These are phyloP conservation scores for Malurus elegans DNA, from an alignment of 2,113 vertebrate genomes.

Conservation along the genomic window DNA sequence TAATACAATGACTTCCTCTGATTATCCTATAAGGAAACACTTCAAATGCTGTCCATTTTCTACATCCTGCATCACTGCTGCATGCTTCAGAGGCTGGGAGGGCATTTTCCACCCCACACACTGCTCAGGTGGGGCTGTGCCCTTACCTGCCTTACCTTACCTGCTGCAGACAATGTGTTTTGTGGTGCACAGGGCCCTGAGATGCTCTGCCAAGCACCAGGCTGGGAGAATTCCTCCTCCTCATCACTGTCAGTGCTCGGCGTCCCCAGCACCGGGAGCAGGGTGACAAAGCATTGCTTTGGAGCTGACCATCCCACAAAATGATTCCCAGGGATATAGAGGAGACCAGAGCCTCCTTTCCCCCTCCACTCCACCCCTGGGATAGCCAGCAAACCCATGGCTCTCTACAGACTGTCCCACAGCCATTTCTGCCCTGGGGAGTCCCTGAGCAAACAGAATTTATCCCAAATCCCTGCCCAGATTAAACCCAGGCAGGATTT, in stretches of 20 bases:
- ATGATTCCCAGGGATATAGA: neutral
- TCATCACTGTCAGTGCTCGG: neutral
- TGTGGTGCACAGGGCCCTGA: rapidly evolving
- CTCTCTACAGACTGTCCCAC: neutral
- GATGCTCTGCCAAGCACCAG: neutral
- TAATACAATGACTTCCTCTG: slow-evolving; percentile 67
- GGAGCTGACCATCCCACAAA: neutral
- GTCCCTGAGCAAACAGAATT: neutral
- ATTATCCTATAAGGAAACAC: slow-evolving; percentile 67
- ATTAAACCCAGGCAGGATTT: slow-evolving; percentile 14
- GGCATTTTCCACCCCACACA: neutral
- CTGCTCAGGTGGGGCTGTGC: neutral
- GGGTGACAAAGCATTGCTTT: neutral
- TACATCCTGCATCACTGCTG: slow-evolving; percentile 25
- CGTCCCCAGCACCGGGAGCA: neutral
- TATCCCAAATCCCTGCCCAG: slow-evolving; percentile 9
- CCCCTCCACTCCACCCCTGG: neutral
- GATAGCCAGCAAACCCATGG: neutral
- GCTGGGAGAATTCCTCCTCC: neutral
- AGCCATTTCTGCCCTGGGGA: neutral
- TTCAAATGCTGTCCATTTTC: slow-evolving; percentile 48
- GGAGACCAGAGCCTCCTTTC: neutral
- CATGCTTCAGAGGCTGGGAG: neutral
- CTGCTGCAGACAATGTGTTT: neutral
- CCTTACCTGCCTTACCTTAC: slow-evolving; percentile 13